Evolutionary conservation across 2,797 vertebrate species (phyloP), one percentile per base, ranked within the genome.

Genomic region (Bradypus variegatus): DNA sequence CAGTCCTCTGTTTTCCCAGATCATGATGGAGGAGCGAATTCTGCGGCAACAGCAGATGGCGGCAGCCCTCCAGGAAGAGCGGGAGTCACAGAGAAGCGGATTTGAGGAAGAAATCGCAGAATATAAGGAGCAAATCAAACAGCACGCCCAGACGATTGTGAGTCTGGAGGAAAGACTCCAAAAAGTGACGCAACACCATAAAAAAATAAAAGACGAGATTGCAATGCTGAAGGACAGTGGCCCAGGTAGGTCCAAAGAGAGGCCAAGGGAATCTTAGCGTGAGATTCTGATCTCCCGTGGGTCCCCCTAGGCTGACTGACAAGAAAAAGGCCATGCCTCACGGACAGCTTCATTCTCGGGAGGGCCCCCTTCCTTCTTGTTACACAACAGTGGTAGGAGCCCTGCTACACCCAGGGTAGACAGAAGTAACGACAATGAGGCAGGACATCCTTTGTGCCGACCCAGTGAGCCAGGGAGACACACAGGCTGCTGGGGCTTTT

Each of bases 71-170:
- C 96, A 92, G 90, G 97, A 96, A 2, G 95, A 97, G 85, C 94
- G 78, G 0, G 96, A 97, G 25, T 27, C 94, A 0, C 96, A 97
- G 96, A 97, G 94, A 78, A 96, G 93, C 6, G 93, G 93, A 1
- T 95, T 97, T 50, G 95, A 96, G 31, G 88, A 95, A 12, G 97
- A 97, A 70, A 82, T 97, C 29, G 14, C 55, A 1, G 97, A 96
- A 60, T 98, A 98, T 0, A 97, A 97, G 79, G 98, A 98, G 65
- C 98, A 98, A 67, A 97, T 97, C 92, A 98, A 94, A 48, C 98
- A 98, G 95, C 98, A 98, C 58, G 96, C 98, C 0, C 95, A 96
- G 97, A 98, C 98, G 0, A 98, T 98, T 5, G 96, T 98, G 89
- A 97, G 95, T 29, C 95, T 98, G 1, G 98, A 98, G 89, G 93